Evolutionary conservation across 2,113 vertebrate genomes (phyloP), one percentile per base, ranked within the genome.

Genomic region (Pachycephala philippinensis): DNA sequence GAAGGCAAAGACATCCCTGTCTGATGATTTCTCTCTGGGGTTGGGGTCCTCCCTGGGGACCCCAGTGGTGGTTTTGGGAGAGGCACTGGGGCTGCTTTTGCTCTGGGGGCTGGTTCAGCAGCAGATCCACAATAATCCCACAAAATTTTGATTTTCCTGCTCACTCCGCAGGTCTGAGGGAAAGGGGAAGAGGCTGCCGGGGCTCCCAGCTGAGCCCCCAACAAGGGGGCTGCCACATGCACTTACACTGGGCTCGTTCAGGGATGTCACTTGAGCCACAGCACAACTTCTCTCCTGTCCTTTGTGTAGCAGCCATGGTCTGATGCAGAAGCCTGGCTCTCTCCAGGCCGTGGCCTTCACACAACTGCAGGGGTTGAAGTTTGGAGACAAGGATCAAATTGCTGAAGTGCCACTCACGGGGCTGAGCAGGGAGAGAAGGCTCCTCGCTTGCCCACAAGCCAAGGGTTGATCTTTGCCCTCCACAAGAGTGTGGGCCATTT

Each of bases 351-450:
- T 23, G 40, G 27, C 33, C 23, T 40, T 74, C 3, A 1, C 7
- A 1, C 0, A 1, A 6, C 65, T 47, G 13, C 33, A 21, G 1
- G 2, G 13, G 13, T 26, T 2, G 4, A 42, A 66, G 15, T 52
- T 2, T 40, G 61, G 71, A 59, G 37, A 37, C 3, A 5, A 57
- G 26, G 47, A 71, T 24, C 14, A 22, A 75, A 74, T 12, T 22
- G 57, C 53, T 1, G 0, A 81, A 59, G 13, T 65, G 45, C 19
- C 4, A 5, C 37, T 61, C 1, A 3, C 0, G 5, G 27, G 37
- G 27, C 40, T 28, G 8, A 53, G 18, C 1, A 4, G 37, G 24
- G n/a, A 42, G 17, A 26, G 47, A 31, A 68, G 19, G 31, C 61
- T 70, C 45, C 61, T 93, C 1, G 2, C 47, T 33, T 3, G 0